These are phyloP conservation scores for Zaprionus vittiger DNA, from an alignment of 1,140 invertebrate genomes.

Conservation along the genomic window DNA sequence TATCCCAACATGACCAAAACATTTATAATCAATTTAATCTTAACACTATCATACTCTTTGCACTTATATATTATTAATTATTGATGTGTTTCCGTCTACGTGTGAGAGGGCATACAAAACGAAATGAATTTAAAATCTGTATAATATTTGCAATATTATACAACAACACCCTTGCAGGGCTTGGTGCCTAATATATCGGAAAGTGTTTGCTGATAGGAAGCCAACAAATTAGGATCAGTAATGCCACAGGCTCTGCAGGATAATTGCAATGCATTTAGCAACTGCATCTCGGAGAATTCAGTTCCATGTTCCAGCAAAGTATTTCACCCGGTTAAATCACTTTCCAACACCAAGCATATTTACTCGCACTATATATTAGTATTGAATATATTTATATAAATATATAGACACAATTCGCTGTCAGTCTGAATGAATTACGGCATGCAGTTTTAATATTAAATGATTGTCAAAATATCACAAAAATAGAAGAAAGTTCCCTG, in stretches of 20 bases:
- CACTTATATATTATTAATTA: conserved; percentile 57
- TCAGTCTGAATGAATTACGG: no score
- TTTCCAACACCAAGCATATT: background rate
- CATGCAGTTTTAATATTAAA: no score
- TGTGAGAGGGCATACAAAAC: conserved; percentile 29
- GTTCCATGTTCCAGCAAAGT: conserved; percentile 92
- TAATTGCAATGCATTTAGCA: conserved; percentile 93
- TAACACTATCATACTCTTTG: conserved; percentile 60
- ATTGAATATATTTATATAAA: no score
- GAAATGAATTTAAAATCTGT: conserved; percentile 46
- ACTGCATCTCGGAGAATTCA: conserved; percentile 93
- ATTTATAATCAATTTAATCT: conserved; percentile 60
- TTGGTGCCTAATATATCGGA: conserved; percentile 85
- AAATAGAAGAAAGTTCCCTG: background rate
- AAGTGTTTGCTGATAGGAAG: conserved; percentile 85
- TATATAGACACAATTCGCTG: no score
- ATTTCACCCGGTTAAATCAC: background rate
- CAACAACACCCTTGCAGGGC: conserved; percentile 78
- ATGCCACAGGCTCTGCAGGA: conserved; percentile 85
- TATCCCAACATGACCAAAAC: conserved; percentile 68
- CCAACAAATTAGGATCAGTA: conserved; percentile 84
- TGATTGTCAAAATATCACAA: background rate
- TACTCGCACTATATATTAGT: no score
- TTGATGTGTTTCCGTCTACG: conserved; percentile 28
- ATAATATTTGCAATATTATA: conserved; percentile 54